phyloP scores from a whole-genome alignment of 2,797 vertebrate genomes.

The Acestrorhynchus altus region DNA sequence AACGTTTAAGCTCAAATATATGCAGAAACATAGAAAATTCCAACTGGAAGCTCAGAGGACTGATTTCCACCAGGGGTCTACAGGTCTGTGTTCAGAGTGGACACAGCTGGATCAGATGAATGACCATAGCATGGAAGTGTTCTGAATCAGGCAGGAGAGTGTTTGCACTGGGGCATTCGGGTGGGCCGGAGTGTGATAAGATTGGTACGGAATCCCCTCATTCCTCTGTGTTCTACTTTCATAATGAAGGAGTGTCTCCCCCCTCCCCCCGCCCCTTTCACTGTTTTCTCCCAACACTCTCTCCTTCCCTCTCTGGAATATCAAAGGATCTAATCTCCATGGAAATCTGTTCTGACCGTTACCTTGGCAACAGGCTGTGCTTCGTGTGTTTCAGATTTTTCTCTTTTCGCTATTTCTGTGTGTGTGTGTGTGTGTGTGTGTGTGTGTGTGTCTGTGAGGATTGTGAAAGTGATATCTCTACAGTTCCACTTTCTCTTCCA shows the following conservation, averaged over 20 bases:
- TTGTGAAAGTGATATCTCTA: constrained; percentile 30
- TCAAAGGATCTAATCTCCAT: constrained; percentile 63
- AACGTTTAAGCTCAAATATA: too few species aligned
- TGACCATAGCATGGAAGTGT: background rate
- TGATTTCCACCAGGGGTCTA: too few species aligned
- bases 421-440: constrained; percentile 15
- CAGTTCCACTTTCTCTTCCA: constrained; percentile 1
- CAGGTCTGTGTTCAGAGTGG: too few species aligned
- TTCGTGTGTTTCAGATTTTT: constrained; percentile 43
- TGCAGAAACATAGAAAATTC: too few species aligned
- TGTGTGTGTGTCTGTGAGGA: constrained; percentile 11
- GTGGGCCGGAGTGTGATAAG: background rate
- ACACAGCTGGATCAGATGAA: background rate
- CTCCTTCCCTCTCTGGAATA: constrained; percentile 57
- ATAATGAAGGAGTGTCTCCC: constrained; percentile 41
- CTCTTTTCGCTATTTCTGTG: background rate
- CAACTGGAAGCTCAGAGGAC: too few species aligned
- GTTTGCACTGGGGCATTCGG: background rate
- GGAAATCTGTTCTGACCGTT: constrained; percentile 61
- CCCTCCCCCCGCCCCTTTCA: background rate
- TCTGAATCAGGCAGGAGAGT: background rate
- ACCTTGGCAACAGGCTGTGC: constrained; percentile 60
- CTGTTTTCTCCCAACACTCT: constrained; percentile 27
- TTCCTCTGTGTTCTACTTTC: constrained; percentile 2
- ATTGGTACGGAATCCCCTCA: constrained; percentile 9